A percentile compares a stretch with the other conserved stretches of the same genome.
Conservation (phyloP, 2,888 invertebrate genomes). For the Villa cingulata region DNA sequence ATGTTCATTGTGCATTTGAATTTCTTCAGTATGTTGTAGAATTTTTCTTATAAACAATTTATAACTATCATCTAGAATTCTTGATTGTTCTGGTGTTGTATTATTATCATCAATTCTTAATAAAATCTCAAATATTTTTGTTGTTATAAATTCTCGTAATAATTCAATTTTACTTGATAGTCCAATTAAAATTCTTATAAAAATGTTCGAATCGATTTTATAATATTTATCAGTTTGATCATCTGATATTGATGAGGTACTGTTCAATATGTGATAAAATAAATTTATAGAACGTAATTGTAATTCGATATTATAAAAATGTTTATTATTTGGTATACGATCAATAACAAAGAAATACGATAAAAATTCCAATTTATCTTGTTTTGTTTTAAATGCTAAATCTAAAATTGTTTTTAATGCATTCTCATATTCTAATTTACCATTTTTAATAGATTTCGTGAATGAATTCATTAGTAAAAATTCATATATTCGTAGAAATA, state of each 20-base stretch:
- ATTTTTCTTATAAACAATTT: constrained; percentile 17
- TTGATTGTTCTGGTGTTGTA: not conserved
- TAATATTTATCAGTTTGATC: constrained; percentile 14
- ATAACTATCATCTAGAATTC: not conserved
- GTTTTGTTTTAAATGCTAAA: constrained; percentile 13
- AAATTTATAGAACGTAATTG: constrained; percentile 39
- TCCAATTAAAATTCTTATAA: constrained; percentile 36
- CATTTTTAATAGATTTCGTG: constrained; percentile 4
- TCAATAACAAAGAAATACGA: constrained; percentile 41
- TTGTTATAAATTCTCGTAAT: constrained; percentile 40
- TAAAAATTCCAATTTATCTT: constrained; percentile 42
- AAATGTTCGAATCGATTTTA: constrained; percentile 15
- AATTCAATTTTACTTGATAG: constrained; percentile 41
- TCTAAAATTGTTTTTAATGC: constrained; percentile 35
- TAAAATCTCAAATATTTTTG: constrained; percentile 41
- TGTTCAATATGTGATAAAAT: constrained; percentile 20
- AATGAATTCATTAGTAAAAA: constrained; percentile 17
- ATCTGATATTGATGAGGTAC: no score
- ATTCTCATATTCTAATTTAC: constrained; percentile 21
- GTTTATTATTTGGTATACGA: constrained; percentile 1
- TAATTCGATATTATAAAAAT: constrained; percentile 32
- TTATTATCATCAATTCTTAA: not conserved
- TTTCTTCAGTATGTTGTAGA: constrained; percentile 40
- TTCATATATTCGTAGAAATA: constrained; percentile 21
- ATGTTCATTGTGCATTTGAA: constrained; percentile 53